A percentile compares a stretch with the other conserved stretches of the same genome.
phyloP scores from a whole-genome alignment of 2,888 invertebrate genomes.

The Dichetophora obliterata region DNA sequence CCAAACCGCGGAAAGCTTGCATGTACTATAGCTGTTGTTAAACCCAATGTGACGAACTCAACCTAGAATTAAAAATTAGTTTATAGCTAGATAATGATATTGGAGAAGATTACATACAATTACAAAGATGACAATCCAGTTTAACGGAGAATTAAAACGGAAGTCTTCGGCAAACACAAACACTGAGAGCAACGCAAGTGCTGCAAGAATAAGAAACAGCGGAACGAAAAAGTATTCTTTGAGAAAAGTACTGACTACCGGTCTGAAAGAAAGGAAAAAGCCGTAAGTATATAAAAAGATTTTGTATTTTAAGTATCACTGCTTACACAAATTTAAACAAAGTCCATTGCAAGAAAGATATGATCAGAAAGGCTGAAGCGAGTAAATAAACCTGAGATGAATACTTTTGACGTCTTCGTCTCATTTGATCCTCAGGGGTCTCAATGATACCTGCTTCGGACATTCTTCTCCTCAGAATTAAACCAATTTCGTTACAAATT shows the following conservation, averaged over 20 bases:
- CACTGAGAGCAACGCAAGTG: constrained; percentile 47
- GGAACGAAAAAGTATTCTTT: constrained; percentile 46
- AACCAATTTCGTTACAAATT: no score
- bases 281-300: background rate
- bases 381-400: constrained; percentile 51
- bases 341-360: constrained; percentile 56
- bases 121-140: constrained; percentile 51
- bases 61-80: constrained; percentile 47
- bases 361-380: constrained; percentile 44
- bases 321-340: constrained; percentile 49
- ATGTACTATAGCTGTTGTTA: constrained; percentile 40
- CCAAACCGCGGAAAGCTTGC: constrained; percentile 43
- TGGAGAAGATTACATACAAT: constrained; percentile 52
- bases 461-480: no score
- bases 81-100: background rate
- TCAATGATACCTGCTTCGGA: no score
- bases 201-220: constrained; percentile 50
- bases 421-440: no score
- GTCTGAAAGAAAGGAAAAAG: background rate
- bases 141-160: constrained; percentile 50
- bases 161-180: constrained; percentile 56
- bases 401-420: constrained; percentile 53
- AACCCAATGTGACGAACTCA: constrained; percentile 52
- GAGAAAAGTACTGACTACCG: background rate
- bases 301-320: background rate